Evolutionary conservation across 2,113 vertebrate species (phyloP).

Genomic region (Saccopteryx leptura): DNA sequence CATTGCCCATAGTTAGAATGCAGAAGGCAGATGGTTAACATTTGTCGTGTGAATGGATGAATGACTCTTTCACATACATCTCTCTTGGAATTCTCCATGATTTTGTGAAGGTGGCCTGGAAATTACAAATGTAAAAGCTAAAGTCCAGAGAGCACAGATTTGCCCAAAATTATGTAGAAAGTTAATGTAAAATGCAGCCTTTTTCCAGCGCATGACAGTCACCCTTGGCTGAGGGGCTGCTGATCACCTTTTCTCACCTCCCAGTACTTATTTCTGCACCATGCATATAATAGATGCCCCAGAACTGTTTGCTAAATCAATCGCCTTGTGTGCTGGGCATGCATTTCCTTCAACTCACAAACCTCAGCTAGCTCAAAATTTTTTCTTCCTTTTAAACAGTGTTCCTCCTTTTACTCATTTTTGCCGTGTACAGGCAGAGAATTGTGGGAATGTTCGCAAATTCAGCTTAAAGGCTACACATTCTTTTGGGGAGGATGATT

Average conservation of each 20-base stretch:
- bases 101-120: constrained; percentile 23
- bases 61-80: background rate
- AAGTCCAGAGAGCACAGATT: background rate
- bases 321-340: background rate
- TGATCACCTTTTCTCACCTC: background rate
- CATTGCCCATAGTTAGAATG: background rate
- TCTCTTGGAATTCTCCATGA: background rate
- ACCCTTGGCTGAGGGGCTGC: background rate
- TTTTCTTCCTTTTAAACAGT: background rate
- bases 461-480: constrained; percentile 29
- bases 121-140: background rate
- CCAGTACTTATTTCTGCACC: background rate
- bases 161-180: background rate
- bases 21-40: background rate
- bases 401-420: background rate
- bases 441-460: background rate
- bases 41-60: background rate
- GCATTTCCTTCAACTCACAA: constrained; percentile 41
- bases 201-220: background rate
- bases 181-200: background rate
- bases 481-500: constrained; percentile 10
- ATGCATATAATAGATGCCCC: background rate
- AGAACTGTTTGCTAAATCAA: constrained; percentile 36
- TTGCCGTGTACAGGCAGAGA: background rate
- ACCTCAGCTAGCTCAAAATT: background rate